Evolutionary conservation across 2,797 vertebrate genomes (phyloP).

Genomic region (Astyanax mexicanus): DNA sequence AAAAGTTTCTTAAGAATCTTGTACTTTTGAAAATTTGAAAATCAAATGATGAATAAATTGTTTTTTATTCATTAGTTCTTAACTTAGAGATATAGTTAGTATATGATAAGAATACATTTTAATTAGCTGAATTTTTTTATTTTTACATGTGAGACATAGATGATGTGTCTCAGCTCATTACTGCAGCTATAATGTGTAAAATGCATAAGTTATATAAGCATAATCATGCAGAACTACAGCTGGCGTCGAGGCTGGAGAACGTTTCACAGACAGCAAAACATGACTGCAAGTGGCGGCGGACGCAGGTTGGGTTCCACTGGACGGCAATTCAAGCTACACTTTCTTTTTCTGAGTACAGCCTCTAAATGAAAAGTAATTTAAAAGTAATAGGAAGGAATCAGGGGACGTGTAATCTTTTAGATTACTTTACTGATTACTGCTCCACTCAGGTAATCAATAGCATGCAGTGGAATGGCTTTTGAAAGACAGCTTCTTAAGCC

Average conservation of each 20-base stretch:
- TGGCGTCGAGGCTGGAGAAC: background rate
- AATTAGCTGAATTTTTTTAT: too few relatives aligned
- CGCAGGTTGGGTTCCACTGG: background rate
- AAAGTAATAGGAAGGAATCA: constrained; percentile 1
- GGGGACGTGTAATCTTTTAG: background rate
- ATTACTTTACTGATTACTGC: constrained; percentile 12
- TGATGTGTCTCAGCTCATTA: constrained; percentile 9
- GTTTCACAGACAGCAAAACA: background rate
- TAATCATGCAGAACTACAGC: background rate
- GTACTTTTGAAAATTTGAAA: too few relatives aligned
- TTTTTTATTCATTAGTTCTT: too few relatives aligned
- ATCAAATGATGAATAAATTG: too few relatives aligned
- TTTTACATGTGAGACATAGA: background rate
- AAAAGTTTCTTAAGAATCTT: too few relatives aligned
- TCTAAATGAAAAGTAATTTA: background rate
- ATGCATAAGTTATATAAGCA: background rate
- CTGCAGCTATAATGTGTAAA: background rate
- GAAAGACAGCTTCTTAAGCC: background rate
- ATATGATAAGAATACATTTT: too few relatives aligned
- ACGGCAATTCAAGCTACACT: background rate
- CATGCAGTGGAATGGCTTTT: background rate
- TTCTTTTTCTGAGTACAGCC: background rate
- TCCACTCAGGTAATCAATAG: constrained; percentile 8
- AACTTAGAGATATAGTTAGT: background rate
- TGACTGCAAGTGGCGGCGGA: background rate